A percentile compares a stretch with the other conserved stretches of the same genome.
Evolutionary conservation across 2,888 invertebrate genomes (phyloP).

Genomic region (Crematogaster levior): DNA sequence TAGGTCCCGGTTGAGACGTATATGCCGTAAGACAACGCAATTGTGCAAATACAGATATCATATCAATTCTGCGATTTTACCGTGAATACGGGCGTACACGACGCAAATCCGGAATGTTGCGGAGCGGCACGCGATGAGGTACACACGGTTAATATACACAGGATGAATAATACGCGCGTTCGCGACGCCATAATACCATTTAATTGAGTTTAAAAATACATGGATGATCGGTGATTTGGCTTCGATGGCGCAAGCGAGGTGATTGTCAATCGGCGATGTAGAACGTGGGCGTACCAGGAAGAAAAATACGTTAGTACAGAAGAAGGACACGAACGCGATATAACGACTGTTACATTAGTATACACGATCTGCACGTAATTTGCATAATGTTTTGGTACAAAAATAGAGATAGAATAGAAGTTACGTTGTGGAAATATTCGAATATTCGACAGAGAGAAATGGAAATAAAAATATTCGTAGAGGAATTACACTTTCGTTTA

Average conservation of each 20-base stretch:
- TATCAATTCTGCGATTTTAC: conserved; percentile 19
- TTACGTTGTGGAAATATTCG: not conserved
- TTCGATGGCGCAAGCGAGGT: conserved; percentile 14
- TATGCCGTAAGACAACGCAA: not conserved
- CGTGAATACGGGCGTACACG: not conserved
- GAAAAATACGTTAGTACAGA: not conserved
- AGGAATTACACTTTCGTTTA: conserved; percentile 7
- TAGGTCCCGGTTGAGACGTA: not conserved
- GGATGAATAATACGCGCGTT: conserved; percentile 51
- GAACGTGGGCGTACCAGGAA: not conserved
- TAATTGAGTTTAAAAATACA: conserved; percentile 52
- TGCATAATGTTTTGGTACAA: not conserved
- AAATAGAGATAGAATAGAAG: not conserved
- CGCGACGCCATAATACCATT: conserved; percentile 28
- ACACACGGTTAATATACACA: not conserved
- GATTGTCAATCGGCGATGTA: not conserved
- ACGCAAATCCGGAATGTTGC: not conserved
- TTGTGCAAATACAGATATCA: conserved; percentile 35
- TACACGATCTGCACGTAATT: not conserved
- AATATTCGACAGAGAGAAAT: not conserved
- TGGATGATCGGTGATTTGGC: conserved; percentile 33
- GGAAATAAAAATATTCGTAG: not conserved
- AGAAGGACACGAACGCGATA: not conserved
- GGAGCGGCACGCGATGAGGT: conserved; percentile 1
- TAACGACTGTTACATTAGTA: not conserved